Percentiles rank a stretch among this genome's conserved stretches.
These are phyloP conservation scores for Rhinogobius similis DNA, from an alignment of 2,113 vertebrate genomes.

Conservation along the genomic window DNA sequence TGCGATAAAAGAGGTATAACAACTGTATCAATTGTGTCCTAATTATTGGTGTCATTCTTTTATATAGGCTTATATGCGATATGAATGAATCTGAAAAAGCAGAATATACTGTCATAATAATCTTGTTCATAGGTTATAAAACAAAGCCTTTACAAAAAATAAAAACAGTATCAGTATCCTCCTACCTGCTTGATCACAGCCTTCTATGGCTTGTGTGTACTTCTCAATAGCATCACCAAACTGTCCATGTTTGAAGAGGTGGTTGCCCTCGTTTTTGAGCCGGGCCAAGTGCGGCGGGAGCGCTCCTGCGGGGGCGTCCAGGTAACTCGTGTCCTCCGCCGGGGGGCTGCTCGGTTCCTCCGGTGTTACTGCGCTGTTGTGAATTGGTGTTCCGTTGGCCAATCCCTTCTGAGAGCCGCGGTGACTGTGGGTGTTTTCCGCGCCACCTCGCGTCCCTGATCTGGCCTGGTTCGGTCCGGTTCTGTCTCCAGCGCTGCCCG, in stretches of 20 bases:
- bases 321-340: conserved; percentile 65
- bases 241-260: conserved; percentile 87
- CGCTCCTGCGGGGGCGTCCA: conserved; percentile 70
- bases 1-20: too few relatives aligned
- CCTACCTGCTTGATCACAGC: conserved; percentile 77
- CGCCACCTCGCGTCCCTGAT: conserved; percentile 24
- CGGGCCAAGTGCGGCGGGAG: conserved; percentile 77
- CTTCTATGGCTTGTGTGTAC: conserved; percentile 85
- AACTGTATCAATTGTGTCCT: too few relatives aligned
- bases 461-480: conserved; percentile 27
- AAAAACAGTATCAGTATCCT: neutral
- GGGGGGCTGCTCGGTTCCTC: conserved; percentile 23
- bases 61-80: neutral
- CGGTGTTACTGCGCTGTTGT: conserved; percentile 18
- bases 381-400: conserved; percentile 56
- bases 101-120: too few relatives aligned
- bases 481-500: conserved; percentile 54
- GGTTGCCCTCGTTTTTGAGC: conserved; percentile 86
- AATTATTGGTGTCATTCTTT: too few relatives aligned
- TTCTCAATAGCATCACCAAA: conserved; percentile 84
- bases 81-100: neutral
- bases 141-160: too few relatives aligned
- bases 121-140: too few relatives aligned
- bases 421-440: conserved; percentile 21
- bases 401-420: conserved; percentile 35